Evolutionary conservation across 2,113 vertebrate species (phyloP).

Genomic region (Syngnathoides biaculeatus): DNA sequence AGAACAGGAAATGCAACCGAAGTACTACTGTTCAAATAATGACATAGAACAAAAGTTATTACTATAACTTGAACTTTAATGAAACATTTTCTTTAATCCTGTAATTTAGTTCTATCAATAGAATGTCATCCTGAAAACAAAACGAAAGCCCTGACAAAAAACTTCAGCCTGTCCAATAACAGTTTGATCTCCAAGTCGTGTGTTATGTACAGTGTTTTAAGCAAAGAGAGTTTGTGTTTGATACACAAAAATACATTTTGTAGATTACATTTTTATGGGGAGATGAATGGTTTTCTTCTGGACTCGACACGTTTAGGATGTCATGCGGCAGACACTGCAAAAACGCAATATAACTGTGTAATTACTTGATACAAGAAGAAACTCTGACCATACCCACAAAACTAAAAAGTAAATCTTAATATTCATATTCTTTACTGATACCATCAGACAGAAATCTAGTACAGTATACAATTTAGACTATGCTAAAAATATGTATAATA

Average conservation of each 20-base stretch:
- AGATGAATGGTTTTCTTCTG: slow-evolving; percentile 7
- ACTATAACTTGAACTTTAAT: slow-evolving; percentile 44
- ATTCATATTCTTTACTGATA: slow-evolving; percentile 16
- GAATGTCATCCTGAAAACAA: slow-evolving; percentile 33
- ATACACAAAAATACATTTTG: not conserved
- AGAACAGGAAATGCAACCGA: not conserved
- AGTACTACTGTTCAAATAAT: slow-evolving; percentile 4
- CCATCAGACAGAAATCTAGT: slow-evolving; percentile 22
- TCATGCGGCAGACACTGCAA: slow-evolving; percentile 29
- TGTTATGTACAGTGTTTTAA: not conserved
- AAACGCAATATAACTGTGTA: slow-evolving; percentile 17
- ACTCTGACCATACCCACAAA: slow-evolving; percentile 23
- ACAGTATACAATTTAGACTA: slow-evolving; percentile 20
- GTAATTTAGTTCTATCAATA: slow-evolving; percentile 6
- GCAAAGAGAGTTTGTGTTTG: not conserved
- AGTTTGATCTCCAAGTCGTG: not conserved
- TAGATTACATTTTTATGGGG: not conserved
- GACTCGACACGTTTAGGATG: not conserved
- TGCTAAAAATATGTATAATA: slow-evolving; percentile 36
- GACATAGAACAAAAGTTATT: slow-evolving; percentile 23
- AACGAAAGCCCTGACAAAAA: slow-evolving; percentile 5
- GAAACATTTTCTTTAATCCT: slow-evolving; percentile 22
- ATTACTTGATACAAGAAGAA: slow-evolving; percentile 14
- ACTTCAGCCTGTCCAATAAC: not conserved
- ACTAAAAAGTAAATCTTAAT: slow-evolving; percentile 20